These are phyloP conservation scores for Melanotaenia pygmaea DNA, from an alignment of 2,797 vertebrate species.

Conservation along the genomic window DNA sequence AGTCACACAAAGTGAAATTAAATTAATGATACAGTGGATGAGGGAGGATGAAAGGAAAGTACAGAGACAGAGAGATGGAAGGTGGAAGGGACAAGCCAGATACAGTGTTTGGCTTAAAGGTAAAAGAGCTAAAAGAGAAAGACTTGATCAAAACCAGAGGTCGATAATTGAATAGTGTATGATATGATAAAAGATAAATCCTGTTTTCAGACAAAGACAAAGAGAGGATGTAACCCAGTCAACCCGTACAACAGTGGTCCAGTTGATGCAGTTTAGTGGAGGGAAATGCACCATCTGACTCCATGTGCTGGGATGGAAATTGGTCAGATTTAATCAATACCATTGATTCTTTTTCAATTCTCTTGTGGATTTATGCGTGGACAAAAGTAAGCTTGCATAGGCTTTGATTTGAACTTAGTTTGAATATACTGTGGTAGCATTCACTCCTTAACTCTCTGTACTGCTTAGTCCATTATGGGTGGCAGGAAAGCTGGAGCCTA, in stretches of 20 bases:
- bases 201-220: conserved; percentile 16
- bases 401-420: no score
- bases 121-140: conserved; percentile 33
- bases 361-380: background rate
- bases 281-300: background rate
- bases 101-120: conserved; percentile 53
- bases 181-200: conserved; percentile 53
- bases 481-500: no score
- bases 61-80: conserved; percentile 40
- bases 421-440: no score
- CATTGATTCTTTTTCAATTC: conserved; percentile 8
- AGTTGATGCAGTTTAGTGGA: conserved; percentile 3
- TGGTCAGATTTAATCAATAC: conserved; percentile 3
- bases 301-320: background rate
- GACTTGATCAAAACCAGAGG: conserved; percentile 62
- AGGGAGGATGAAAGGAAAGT: conserved; percentile 61
- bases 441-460: no score
- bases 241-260: conserved; percentile 8
- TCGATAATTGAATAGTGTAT: conserved; percentile 54
- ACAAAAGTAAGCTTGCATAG: background rate
- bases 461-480: no score
- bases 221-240: conserved; percentile 25
- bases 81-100: conserved; percentile 44
- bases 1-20: conserved; percentile 63
- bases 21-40: conserved; percentile 69